These are phyloP conservation scores for Diacarnus erythraeanus DNA, from an alignment of 37 sponge, comb jelly and placozoan genomes.

Conservation along the genomic window DNA sequence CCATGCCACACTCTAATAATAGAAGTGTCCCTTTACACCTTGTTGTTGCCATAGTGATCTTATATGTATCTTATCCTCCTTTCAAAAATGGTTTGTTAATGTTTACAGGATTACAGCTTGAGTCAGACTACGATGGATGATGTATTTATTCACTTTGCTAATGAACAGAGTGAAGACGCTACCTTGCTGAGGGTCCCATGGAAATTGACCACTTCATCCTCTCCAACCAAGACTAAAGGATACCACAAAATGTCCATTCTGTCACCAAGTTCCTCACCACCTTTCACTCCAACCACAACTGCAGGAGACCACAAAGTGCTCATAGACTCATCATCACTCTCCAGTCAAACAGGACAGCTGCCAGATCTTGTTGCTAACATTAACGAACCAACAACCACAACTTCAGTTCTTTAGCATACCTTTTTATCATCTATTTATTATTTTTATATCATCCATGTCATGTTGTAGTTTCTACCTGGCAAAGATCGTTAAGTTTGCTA, in stretches of 20 bases:
- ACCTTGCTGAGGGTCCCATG: background rate
- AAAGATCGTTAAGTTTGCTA: too few species aligned
- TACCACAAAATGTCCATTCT: too few species aligned
- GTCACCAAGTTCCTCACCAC: background rate
- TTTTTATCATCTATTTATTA: too few species aligned
- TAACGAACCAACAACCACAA: background rate
- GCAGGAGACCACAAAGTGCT: too few species aligned
- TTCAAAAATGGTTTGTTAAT: background rate
- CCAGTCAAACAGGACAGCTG: background rate
- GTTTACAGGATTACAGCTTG: slow-evolving; percentile 65
- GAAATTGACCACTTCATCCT: background rate
- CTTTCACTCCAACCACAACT: too few species aligned
- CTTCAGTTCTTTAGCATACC: too few species aligned
- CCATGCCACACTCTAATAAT: too few species aligned
- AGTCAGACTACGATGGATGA: slow-evolving; percentile 89
- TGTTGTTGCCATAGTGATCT: too few species aligned
- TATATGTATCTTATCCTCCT: too few species aligned
- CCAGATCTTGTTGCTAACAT: background rate
- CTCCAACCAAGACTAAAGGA: background rate
- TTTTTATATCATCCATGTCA: too few species aligned
- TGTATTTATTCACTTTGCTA: slow-evolving; percentile 84
- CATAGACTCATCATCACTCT: background rate
- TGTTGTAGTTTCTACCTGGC: too few species aligned
- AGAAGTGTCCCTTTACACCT: too few species aligned
- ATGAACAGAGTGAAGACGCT: slow-evolving; percentile 39